Conservation (phyloP, 2,113 vertebrate genomes). For the Machaerirhynchus nigripectus region DNA sequence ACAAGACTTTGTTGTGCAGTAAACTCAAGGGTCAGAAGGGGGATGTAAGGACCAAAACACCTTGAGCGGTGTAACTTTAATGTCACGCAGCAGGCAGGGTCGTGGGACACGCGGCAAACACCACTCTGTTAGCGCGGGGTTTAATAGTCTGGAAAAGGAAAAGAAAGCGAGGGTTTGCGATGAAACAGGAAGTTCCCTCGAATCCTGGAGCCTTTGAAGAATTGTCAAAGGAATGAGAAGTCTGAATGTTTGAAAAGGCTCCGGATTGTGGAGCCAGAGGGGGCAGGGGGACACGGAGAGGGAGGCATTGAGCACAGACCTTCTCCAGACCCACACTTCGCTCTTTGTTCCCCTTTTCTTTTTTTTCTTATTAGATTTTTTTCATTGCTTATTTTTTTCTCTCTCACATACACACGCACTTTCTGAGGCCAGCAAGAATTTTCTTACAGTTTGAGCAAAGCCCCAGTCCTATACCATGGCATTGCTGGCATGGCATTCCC, state of each 20-base stretch:
- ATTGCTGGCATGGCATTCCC: background rate
- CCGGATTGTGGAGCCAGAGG: background rate
- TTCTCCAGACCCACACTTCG: background rate
- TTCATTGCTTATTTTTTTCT: background rate
- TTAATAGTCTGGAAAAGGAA: constrained; percentile 27
- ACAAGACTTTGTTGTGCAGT: background rate
- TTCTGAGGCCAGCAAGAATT: background rate
- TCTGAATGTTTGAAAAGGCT: constrained; percentile 21
- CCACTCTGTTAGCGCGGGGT: background rate
- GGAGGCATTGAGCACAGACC: background rate
- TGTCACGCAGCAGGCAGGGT: background rate
- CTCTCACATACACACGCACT: rapidly evolving
- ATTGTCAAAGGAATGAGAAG: constrained; percentile 54
- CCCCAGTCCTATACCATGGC: rapidly evolving
- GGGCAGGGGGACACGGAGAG: background rate
- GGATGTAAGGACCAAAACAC: background rate
- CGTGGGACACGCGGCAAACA: background rate
- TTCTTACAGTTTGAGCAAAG: background rate
- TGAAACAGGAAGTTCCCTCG: constrained; percentile 49
- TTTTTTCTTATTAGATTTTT: background rate
- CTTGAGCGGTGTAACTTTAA: background rate
- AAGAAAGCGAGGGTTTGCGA: background rate
- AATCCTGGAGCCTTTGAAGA: constrained; percentile 53
- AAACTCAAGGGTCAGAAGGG: background rate
- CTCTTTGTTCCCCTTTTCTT: constrained; percentile 8